Conservation (phyloP, 2,888 invertebrate genomes). For the Gasteruption jaculator region DNA sequence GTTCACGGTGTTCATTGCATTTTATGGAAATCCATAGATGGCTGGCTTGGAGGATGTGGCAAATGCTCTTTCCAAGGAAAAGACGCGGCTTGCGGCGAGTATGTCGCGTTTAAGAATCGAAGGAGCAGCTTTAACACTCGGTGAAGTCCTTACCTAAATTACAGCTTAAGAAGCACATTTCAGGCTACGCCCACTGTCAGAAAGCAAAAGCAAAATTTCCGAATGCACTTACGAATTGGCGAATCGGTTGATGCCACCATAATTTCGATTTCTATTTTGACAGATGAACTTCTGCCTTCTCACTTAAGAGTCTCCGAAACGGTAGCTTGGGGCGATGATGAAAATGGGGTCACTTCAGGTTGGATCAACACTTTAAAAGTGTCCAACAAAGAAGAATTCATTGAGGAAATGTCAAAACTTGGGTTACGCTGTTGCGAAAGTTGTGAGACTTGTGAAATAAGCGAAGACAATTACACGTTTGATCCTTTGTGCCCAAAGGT, state of each 20-base stretch:
- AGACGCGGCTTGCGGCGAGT: constrained; percentile 71
- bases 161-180: too few species aligned
- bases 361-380: constrained; percentile 77
- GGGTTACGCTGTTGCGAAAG: constrained; percentile 53
- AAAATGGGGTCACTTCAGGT: constrained; percentile 62
- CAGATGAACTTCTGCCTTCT: constrained; percentile 64
- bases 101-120: constrained; percentile 72
- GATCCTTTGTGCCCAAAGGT: constrained; percentile 62
- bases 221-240: too few species aligned
- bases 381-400: constrained; percentile 53
- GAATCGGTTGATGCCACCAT: too few species aligned
- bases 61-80: constrained; percentile 60
- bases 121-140: constrained; percentile 64
- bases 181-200: too few species aligned
- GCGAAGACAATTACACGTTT: constrained; percentile 54
- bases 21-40: too few species aligned
- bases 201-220: too few species aligned
- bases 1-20: too few species aligned
- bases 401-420: constrained; percentile 51
- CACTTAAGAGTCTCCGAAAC: constrained; percentile 67
- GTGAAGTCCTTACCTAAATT: constrained; percentile 27
- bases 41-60: constrained; percentile 57
- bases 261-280: constrained; percentile 30
- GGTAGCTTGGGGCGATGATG: constrained; percentile 55
- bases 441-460: constrained; percentile 28